Evolutionary conservation across 1,140 invertebrate species (phyloP).

Genomic region (Sipha flava): DNA sequence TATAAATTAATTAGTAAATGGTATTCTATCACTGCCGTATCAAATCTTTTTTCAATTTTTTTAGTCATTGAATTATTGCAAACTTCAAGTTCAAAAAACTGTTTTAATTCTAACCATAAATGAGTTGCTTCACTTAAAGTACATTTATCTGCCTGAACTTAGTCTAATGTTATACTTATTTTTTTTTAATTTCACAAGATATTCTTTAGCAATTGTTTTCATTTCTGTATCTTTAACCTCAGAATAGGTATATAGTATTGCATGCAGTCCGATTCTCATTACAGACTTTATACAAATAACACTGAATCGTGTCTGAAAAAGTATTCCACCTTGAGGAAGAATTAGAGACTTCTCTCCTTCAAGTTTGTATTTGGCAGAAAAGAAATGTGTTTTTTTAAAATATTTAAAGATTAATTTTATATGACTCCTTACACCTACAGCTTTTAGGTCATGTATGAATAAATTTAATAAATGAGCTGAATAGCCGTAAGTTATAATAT

Average conservation of each 20-base stretch:
- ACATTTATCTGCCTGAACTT: neutral
- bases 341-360: neutral
- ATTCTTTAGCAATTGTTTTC: neutral
- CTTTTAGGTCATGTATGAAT: neutral
- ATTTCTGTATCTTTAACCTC: neutral
- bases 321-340: neutral
- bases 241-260: neutral
- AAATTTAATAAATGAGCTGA: neutral
- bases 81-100: neutral
- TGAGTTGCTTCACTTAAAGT: neutral
- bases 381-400: neutral
- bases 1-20: neutral
- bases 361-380: neutral
- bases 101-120: slow-evolving; percentile 1
- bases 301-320: neutral
- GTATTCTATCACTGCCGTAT: neutral
- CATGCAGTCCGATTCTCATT: neutral
- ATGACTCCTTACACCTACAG: neutral
- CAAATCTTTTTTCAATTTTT: neutral
- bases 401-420: neutral
- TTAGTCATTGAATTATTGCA: neutral
- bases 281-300: neutral
- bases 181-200: neutral
- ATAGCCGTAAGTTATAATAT: slow-evolving; percentile 1
- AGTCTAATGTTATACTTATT: neutral